Percentiles rank a stretch among this genome's conserved stretches.
These are phyloP conservation scores for Conus betulinus DNA, from an alignment of 1,140 invertebrate genomes.

Conservation along the genomic window DNA sequence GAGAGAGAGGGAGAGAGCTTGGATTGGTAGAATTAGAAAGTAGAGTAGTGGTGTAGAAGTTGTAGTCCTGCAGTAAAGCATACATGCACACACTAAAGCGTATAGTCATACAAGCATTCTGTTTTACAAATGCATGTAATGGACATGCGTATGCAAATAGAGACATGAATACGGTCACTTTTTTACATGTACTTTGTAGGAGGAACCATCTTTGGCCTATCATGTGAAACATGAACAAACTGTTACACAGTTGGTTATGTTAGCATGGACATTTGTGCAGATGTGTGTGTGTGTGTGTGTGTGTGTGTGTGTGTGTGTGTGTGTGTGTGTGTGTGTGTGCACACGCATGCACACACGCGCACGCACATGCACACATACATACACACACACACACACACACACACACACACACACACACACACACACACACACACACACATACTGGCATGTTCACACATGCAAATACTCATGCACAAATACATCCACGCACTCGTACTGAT, in stretches of 20 bases:
- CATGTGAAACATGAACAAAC: too few species aligned
- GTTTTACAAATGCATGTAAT: too few species aligned
- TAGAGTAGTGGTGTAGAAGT: background rate
- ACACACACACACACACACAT: conserved; percentile 18
- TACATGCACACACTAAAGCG: too few species aligned
- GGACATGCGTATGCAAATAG: too few species aligned
- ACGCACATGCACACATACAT: background rate
- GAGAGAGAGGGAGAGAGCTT: background rate
- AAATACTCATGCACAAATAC: background rate
- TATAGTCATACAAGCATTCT: too few species aligned
- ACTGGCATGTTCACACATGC: background rate
- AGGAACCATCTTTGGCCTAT: too few species aligned
- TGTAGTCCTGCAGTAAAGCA: background rate
- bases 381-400: background rate
- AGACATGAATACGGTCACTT: too few species aligned
- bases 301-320: too few species aligned
- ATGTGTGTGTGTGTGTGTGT: too few species aligned
- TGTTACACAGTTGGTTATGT: too few species aligned
- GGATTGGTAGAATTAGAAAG: background rate
- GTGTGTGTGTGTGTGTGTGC: background rate
- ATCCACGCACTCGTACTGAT: background rate
- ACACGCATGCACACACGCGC: background rate
- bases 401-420: background rate
- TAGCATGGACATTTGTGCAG: too few species aligned
- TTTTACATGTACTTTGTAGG: background rate